These are phyloP conservation scores for Buphagus erythrorhynchus DNA, from an alignment of 2,797 vertebrate genomes.

Conservation along the genomic window DNA sequence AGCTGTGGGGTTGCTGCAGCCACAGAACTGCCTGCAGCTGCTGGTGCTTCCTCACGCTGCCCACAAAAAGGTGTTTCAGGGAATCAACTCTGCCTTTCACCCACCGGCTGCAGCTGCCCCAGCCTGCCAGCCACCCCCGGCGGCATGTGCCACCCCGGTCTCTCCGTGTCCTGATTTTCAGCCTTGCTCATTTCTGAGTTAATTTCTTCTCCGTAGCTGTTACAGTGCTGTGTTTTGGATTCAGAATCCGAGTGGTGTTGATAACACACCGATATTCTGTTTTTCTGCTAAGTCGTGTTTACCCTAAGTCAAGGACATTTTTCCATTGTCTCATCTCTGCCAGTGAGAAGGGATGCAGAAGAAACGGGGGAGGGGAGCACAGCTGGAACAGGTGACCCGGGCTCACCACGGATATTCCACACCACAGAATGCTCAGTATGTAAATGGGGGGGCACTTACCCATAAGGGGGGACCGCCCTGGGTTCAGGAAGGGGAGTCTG, in stretches of 20 bases:
- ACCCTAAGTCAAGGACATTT: background rate
- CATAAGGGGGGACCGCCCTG: fast-evolving
- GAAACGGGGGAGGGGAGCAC: background rate
- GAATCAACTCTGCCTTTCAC: background rate
- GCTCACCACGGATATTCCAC: background rate
- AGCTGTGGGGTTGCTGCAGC: background rate
- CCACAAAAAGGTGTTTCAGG: background rate
- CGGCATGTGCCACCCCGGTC: fast-evolving
- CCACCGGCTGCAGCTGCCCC: fast-evolving
- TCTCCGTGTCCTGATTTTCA: background rate
- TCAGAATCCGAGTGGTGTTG: fast-evolving
- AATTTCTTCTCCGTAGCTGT: background rate
- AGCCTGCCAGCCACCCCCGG: fast-evolving
- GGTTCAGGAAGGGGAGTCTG: background rate
- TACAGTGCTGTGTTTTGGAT: background rate
- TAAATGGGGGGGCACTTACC: fast-evolving
- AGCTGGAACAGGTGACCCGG: background rate
- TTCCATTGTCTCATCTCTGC: background rate
- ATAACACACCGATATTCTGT: background rate
- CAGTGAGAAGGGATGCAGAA: background rate
- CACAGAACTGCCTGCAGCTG: background rate
- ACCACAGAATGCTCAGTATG: background rate
- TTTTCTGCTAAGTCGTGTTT: background rate
- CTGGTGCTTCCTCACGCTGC: background rate
- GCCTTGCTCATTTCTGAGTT: background rate